phyloP scores from a whole-genome alignment of 2,888 invertebrate species.

The Dioctria rufipes region DNA sequence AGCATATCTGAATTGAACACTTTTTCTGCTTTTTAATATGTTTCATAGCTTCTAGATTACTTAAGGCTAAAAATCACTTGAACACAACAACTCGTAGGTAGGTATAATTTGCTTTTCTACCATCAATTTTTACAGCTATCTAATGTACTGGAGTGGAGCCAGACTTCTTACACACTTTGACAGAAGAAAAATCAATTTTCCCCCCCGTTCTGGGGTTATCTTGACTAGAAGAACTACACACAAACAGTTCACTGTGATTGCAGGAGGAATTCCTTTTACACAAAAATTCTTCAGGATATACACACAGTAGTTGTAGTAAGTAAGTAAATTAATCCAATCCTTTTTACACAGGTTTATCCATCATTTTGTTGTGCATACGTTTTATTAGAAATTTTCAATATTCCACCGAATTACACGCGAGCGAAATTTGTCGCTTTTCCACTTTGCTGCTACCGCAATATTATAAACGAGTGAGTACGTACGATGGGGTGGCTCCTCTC shows the following conservation, averaged over 20 bases:
- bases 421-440: background rate
- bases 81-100: conserved; percentile 10
- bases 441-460: background rate
- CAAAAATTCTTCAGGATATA: background rate
- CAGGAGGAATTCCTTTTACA: background rate
- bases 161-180: conserved; percentile 33
- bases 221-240: conserved; percentile 46
- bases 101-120: background rate
- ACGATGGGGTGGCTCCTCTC: background rate
- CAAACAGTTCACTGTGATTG: conserved; percentile 10
- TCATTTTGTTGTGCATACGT: background rate
- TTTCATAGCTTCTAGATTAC: conserved; percentile 1
- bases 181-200: conserved; percentile 58
- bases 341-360: conserved; percentile 32
- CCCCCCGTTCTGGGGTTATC: background rate
- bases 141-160: background rate
- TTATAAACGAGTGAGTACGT: background rate
- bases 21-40: conserved; percentile 7
- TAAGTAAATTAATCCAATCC: background rate
- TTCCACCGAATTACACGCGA: conserved; percentile 1
- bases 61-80: conserved; percentile 4
- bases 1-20: conserved; percentile 22
- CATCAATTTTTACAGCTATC: background rate
- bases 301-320: background rate
- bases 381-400: conserved; percentile 14